phyloP scores from a whole-genome alignment of 2,797 vertebrate genomes.

The Gymnothorax javanicus region DNA sequence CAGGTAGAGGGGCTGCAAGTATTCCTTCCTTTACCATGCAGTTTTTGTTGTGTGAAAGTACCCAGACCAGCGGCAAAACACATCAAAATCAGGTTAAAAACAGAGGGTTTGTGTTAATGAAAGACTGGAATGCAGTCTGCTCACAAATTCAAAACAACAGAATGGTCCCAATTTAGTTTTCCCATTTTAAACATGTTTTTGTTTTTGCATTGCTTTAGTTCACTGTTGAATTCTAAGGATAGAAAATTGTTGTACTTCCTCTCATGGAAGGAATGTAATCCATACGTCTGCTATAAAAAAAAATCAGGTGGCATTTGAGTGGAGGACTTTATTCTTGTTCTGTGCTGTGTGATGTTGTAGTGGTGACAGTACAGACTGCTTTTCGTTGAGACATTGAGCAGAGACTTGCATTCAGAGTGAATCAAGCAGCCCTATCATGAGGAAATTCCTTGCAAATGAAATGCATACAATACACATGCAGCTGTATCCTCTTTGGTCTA shows the following conservation, averaged over 20 bases:
- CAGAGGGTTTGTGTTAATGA: neutral
- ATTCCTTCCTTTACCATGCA: neutral
- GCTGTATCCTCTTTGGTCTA: neutral
- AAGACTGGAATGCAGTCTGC: neutral
- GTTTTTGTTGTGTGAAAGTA: neutral
- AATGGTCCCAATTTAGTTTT: neutral
- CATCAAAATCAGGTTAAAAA: neutral
- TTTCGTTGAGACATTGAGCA: neutral
- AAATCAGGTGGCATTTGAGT: neutral
- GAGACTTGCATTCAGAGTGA: neutral
- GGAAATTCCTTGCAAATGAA: neutral
- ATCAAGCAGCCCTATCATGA: neutral
- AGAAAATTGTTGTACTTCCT: neutral
- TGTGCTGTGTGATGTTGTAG: neutral
- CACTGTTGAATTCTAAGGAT: neutral
- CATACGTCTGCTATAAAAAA: neutral
- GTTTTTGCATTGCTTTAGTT: neutral
- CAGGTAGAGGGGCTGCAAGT: neutral
- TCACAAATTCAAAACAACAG: neutral
- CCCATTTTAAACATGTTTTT: neutral
- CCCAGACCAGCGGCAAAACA: neutral
- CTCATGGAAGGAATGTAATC: neutral
- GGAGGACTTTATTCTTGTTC: neutral
- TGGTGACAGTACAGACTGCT: neutral
- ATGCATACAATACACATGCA: neutral